These are phyloP conservation scores for Heliornis fulica DNA, from an alignment of 2,113 vertebrate species.

Conservation along the genomic window DNA sequence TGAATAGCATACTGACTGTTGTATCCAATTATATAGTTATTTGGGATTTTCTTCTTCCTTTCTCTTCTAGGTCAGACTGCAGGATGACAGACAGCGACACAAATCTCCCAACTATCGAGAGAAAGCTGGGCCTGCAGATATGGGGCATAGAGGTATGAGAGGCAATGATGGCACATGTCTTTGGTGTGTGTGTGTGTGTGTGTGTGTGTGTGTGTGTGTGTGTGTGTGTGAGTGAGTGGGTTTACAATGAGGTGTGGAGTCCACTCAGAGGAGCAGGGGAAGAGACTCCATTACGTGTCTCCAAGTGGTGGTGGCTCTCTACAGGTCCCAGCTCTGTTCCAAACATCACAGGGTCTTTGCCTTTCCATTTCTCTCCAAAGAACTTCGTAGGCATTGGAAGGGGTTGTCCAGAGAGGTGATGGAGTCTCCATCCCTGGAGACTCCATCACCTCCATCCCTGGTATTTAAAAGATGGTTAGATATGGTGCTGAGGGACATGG, in stretches of 20 bases:
- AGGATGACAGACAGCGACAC: conserved; percentile 74
- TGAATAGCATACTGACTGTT: not conserved
- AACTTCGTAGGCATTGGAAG: too few relatives aligned
- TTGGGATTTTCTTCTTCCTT: not conserved
- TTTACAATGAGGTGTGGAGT: not conserved
- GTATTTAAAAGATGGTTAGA: too few relatives aligned
- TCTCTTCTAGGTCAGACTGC: conserved; percentile 51
- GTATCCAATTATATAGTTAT: not conserved
- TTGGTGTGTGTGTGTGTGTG: not conserved
- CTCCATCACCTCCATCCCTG: too few relatives aligned
- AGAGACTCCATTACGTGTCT: rapidly evolving
- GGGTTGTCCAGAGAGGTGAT: too few relatives aligned
- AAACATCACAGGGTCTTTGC: not conserved
- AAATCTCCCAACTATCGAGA: conserved; percentile 65
- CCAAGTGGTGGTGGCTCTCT: not conserved
- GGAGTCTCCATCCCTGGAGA: too few relatives aligned
- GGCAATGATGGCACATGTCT: not conserved
- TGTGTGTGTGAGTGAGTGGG: rapidly evolving
- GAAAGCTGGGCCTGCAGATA: conserved; percentile 85
- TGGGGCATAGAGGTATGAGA: conserved; percentile 90
- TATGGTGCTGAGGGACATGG: too few relatives aligned
- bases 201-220: not conserved
- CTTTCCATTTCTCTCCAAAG: not conserved
- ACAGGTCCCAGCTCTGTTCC: not conserved
- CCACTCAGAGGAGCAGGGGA: not conserved